Evolutionary conservation across 1,140 invertebrate species (phyloP).

Genomic region (Lithobius niger): DNA sequence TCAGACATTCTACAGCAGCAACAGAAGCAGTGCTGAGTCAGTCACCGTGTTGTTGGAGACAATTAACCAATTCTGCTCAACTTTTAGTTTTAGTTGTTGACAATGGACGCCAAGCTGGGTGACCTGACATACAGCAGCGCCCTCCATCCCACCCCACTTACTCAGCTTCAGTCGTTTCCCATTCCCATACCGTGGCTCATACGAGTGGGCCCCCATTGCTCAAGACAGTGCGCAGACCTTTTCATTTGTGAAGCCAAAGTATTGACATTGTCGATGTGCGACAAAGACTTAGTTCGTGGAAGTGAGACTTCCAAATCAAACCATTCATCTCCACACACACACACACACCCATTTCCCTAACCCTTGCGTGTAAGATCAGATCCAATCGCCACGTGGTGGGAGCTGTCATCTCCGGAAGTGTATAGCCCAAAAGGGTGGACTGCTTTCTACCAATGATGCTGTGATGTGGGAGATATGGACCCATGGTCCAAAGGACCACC

Average conservation of each 20-base stretch:
- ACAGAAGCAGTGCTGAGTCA: background rate
- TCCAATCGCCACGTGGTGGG: no score
- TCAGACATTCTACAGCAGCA: background rate
- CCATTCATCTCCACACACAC: background rate
- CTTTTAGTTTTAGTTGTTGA: no score
- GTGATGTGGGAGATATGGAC: background rate
- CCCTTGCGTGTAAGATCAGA: no score
- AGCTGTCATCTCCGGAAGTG: background rate
- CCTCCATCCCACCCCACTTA: background rate
- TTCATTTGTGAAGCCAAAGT: background rate
- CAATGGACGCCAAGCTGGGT: background rate
- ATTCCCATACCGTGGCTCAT: no score
- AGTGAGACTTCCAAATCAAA: background rate
- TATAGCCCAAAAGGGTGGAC: background rate
- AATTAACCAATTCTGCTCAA: no score
- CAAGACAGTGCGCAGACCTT: background rate
- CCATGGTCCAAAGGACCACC: background rate
- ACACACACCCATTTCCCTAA: background rate
- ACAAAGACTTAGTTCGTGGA: no score
- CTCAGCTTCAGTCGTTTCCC: background rate
- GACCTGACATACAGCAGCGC: background rate
- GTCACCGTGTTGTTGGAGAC: background rate
- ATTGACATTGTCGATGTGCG: background rate
- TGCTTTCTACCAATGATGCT: background rate
- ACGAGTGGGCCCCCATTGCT: no score